Base-by-base conservation (phyloP, 2,113 vertebrate species). In the Phyllostomus hastatus region DNA sequence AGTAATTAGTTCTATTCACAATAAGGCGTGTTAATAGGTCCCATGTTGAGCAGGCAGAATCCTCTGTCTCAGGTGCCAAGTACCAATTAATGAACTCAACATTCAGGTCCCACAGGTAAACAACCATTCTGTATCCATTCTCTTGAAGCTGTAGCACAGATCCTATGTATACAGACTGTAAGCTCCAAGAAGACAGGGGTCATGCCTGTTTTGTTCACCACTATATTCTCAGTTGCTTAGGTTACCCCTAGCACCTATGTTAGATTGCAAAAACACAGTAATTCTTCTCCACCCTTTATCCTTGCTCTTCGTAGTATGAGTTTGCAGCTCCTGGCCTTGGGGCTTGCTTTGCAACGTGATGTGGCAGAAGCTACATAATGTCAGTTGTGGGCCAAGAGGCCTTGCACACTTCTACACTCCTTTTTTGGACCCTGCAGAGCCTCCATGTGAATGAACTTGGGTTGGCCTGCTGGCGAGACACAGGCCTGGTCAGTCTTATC, bases 1-100 rank as follows among this genome's bases (percentile, higher is more conserved):
- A 95, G 95, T 97, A 97, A 98, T 97, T 97, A 97, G 94, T 96
- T 97, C 95, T 97, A 93, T 66, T 97, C 96, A 93, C 96, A 96
- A 88, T 97, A 95, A 97, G 94, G 95, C 87, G 2, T 88, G 94
- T 97, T 97, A 97, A 97, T 97, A 95, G 97, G 91, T 97, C 96
- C 93, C 95, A 94, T 91, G 89, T 92, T 85, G 91, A 96, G 96
- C 20, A 91, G 69, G 70, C 96, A 95, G 93, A 94, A 86, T 96
- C 75, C 72, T 79, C 70, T 97, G 72, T 91, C 86, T 95, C 94
- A 93, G 96, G 95, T 97, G 97, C 97, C 95, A 97, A 98, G 78
- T 79, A 83, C 94, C 94, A 97, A 96, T 97, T 97, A 97, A 94
- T 94, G 93, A 95, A 94, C 92, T 90, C 95, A 94, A 88, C 95